Base-by-base conservation (phyloP, 2,113 vertebrate species). In the Barbus barbus region DNA sequence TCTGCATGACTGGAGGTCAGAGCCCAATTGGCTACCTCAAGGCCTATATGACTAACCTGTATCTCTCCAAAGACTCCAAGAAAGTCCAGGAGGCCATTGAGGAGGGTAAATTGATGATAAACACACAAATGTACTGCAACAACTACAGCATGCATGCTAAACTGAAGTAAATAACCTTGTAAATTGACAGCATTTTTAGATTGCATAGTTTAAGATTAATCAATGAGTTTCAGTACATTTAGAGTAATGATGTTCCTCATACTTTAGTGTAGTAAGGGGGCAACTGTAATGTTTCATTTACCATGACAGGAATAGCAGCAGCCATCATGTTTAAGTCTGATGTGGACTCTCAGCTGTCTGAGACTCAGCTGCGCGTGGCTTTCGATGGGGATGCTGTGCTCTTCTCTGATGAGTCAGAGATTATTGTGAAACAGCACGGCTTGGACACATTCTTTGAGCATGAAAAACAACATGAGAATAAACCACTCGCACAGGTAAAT, bases 1-100 rank as follows among this genome's bases (percentile, higher is more conserved):
- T 98, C 93, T 99, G 98, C 88, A 95, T 99, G 96, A 99, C 97
- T 0, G 97, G 98, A 88, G 98, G 97, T 48, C 89, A 97, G 87
- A 98, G 96, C 84, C 97, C 98, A 1, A 82, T 96, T 41, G 98
- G 95, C 48, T 99, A 99, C 87, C 92, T 99, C 88, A 97, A 97
- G 90, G 96, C 97, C 0, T 99, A 98, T 90, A 92, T 98, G 91
- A 97, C 97, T 0, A 98, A 99, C 90, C 91, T 99, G 38, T 99
- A 99, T 86, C 96, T 99, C 71, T 98, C 98, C 77, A 95, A 94
- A 20, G 95, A 97, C 83, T 90, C 95, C 1, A 94, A 96, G 78
- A 98, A 98, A 90, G 97, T 99, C 74, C 93, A 95, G 61, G 95
- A 98, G 90, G 98, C 98, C 89, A 97, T 99, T 86, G 92, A 96